Percentiles rank a stretch among this genome's conserved stretches.
Conservation (phyloP, 2,797 vertebrate genomes). For the Spinus olivaceus region DNA sequence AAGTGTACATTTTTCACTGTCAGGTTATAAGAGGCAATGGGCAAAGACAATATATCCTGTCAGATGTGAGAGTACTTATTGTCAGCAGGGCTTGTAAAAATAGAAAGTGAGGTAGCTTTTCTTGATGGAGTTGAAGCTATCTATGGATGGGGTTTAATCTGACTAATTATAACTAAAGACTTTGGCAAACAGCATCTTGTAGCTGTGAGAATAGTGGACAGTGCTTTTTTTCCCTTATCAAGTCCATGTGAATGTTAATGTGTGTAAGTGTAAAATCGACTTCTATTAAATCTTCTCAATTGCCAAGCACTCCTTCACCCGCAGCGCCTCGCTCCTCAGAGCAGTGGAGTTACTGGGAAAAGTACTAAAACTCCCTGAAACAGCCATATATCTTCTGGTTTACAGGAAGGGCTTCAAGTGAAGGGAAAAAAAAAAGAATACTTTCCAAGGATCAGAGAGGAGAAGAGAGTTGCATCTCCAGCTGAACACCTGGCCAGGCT, state of each 20-base stretch:
- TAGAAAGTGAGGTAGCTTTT: conserved; percentile 65
- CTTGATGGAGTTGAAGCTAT: conserved; percentile 55
- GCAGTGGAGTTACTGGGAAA: conserved; percentile 44
- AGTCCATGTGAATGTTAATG: conserved; percentile 58
- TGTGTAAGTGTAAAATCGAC: conserved; percentile 62
- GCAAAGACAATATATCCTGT: conserved; percentile 69
- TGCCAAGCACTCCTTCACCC: conserved; percentile 53
- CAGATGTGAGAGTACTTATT: conserved; percentile 66
- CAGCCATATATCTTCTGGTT: conserved; percentile 52
- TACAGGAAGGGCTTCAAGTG: conserved; percentile 64
- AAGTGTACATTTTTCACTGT: conserved; percentile 69
- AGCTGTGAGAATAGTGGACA: conserved; percentile 31
- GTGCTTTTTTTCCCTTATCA: conserved; percentile 17
- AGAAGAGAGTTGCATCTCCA: not conserved
- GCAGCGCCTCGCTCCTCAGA: not conserved
- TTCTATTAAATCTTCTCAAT: conserved; percentile 71
- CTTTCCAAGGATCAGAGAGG: not conserved
- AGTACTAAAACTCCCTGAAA: conserved; percentile 66
- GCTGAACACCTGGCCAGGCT: not conserved
- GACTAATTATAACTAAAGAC: conserved; percentile 65
- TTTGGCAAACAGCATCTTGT: conserved; percentile 59
- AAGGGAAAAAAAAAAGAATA: fast-evolving
- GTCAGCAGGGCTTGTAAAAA: conserved; percentile 68
- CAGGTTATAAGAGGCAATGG: conserved; percentile 63
- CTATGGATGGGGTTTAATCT: conserved; percentile 62